Base-by-base conservation (phyloP, 2,888 invertebrate genomes). In the Entomobrya proxima region DNA sequence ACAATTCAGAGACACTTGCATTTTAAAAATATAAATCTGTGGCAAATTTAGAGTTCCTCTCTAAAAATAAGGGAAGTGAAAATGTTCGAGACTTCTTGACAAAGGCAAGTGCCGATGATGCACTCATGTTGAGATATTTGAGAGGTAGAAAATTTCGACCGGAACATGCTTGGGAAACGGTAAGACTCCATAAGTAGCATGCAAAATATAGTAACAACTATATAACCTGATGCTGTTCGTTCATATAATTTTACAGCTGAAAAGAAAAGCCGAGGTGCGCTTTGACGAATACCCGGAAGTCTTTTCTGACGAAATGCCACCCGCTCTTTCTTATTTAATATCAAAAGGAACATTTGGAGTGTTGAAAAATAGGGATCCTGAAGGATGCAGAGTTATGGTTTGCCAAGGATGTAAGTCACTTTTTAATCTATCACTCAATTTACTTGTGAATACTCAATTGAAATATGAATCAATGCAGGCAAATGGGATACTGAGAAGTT, bases 141-240 rank as follows among this genome's bases (percentile, higher is more conserved):
- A 67, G n/a, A 15, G 79, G 64, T 18, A 27, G 79, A 40, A 79
- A 79, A 18, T 40, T 50, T 50, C 52, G 67, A 21, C 47, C 64
- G 1, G 50, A 79, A 18, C 79, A 67, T 47, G 79, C 79, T 24
- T 77, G 58, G 58, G 37, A 77, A 44, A 77, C 77, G 35, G 77
- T 77, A 61, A 58, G 35, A 52, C 11, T 21, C 21, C 6, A 55
- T 11, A 52, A 21, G 21, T 18, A 47, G 50, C 11, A 1, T 6
- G 15, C 18, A 44, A 67, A n/a, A 15, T 67, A 6, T 35, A n/a
- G 27, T 61, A 61, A 27, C 13, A 69, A 1, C 30, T 50, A n/a
- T 4, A 74, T n/a, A 6, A 74, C 30, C 40, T 5, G 15, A 64
- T 27, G 13, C 5, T n/a, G n/a, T n/a, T 69, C 18, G 2, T 74